Base-by-base conservation (phyloP, 1,140 invertebrate species). In the Ceratina japonica region DNA sequence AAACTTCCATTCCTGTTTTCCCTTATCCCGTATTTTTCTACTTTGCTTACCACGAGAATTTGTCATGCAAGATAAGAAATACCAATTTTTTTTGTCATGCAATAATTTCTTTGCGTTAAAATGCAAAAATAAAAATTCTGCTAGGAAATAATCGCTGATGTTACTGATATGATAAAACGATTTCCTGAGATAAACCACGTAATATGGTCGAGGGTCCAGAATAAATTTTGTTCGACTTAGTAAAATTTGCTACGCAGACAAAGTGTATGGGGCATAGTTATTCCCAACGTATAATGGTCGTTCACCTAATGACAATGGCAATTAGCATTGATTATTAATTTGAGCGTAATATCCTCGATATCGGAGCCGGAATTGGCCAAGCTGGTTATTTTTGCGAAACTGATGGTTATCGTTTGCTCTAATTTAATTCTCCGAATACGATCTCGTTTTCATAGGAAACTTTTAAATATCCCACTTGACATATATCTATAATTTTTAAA, bases 321-420 rank as follows among this genome's bases (percentile, higher is more conserved):
- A 78, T 78, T 78, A 78, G 75, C 75, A 78, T 78, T 71, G 75
- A 78, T 78, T 78, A 78, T 78, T 78, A 72, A 78, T 78, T 78
- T 78, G 59, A 78, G 22, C 59, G 75, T 78, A 78, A 78, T 78
- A 78, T 51, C 75, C 51, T 49, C 10, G 54, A 31, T 72, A 78
- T 78, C 69, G 59, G 13, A 18, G 7, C 54, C 56, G 69, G 20
- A 63, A 72, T 72, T 72, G 68, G 16, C 49, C 68, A 37, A 72
- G 59, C 68, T 72, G 75, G 68, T 72, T 63, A 78, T 78, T 78
- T 78, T 78, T 72, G 49, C 69, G 8, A 63, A 72, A 56, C 75
- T 62, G 69, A 78, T 78, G 61, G 31, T 78, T 72, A 72, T 78
- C 59, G 69, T 54, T 27, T 56, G 20, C 27, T 44, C 49, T 54